These are phyloP conservation scores for Microchirus variegatus DNA, from an alignment of 2,797 vertebrate species.

Conservation along the genomic window DNA sequence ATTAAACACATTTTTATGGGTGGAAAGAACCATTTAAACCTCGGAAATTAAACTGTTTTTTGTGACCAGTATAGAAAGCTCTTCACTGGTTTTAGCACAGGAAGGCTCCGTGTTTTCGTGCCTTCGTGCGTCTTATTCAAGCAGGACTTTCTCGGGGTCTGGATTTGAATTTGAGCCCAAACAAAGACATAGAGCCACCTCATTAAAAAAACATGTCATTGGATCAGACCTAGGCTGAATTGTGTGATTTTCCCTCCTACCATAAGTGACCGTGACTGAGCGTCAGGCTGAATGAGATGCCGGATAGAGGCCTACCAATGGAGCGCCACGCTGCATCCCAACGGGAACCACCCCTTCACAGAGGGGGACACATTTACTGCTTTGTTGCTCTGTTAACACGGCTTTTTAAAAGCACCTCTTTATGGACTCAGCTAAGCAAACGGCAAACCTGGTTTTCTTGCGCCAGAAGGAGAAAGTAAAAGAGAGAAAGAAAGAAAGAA, in stretches of 20 bases:
- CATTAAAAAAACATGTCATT: slow-evolving; percentile 84
- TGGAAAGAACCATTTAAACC: no score
- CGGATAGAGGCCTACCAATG: slow-evolving; percentile 67
- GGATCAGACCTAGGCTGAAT: slow-evolving; percentile 77
- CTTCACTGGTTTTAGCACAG: slow-evolving; percentile 23
- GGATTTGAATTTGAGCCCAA: slow-evolving; percentile 67
- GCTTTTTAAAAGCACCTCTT: slow-evolving; percentile 77
- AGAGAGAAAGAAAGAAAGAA: neutral
- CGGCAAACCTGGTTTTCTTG: slow-evolving; percentile 59
- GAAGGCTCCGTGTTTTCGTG: slow-evolving; percentile 49
- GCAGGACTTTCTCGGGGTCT: slow-evolving; percentile 54
- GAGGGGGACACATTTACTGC: slow-evolving; percentile 72
- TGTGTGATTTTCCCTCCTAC: slow-evolving; percentile 72
- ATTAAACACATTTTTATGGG: no score
- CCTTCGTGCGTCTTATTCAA: slow-evolving; percentile 68
- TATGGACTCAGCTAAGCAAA: slow-evolving; percentile 79
- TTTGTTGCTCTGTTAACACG: slow-evolving; percentile 80
- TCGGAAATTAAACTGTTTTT: no score
- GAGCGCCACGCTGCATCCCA: slow-evolving; percentile 70
- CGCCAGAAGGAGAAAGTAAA: slow-evolving; percentile 50
- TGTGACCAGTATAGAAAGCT: no score
- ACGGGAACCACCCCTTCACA: slow-evolving; percentile 76
- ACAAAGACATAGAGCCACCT: slow-evolving; percentile 80
- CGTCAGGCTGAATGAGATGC: slow-evolving; percentile 74
- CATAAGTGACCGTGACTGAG: slow-evolving; percentile 81